Conservation (phyloP, 2,797 vertebrate species). For the Megalops cyprinoides region DNA sequence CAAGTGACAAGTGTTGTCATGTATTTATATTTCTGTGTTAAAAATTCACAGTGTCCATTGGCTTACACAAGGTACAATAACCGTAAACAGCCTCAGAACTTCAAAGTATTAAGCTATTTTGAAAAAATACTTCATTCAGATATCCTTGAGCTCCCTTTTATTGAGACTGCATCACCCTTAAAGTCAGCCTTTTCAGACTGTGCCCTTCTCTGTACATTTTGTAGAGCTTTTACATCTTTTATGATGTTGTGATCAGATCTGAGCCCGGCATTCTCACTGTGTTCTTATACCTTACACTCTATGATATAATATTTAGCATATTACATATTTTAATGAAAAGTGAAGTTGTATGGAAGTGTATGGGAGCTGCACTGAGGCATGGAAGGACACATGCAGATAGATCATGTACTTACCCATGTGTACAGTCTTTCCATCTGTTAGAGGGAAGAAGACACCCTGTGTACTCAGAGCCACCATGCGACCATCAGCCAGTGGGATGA, state of each 20-base stretch:
- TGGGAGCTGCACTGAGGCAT: neutral
- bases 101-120: neutral
- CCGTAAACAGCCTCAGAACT: neutral
- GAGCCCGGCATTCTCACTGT: no score
- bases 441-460: slow-evolving; percentile 75
- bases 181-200: neutral
- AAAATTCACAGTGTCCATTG: neutral
- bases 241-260: no score
- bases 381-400: neutral
- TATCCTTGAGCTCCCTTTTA: no score
- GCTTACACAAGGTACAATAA: neutral
- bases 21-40: neutral
- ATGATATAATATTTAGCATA: no score
- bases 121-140: no score
- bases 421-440: slow-evolving; percentile 58
- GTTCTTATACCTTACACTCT: no score
- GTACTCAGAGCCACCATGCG: slow-evolving; percentile 67
- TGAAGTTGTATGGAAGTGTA: neutral
- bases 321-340: neutral
- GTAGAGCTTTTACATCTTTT: no score
- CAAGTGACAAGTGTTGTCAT: neutral
- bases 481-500: slow-evolving; percentile 77
- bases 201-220: no score
- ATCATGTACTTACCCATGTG: slow-evolving; percentile 50
- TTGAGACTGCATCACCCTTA: neutral